Evolutionary conservation across 2,113 vertebrate genomes (phyloP).

Genomic region (Sebastes schlegelii): DNA sequence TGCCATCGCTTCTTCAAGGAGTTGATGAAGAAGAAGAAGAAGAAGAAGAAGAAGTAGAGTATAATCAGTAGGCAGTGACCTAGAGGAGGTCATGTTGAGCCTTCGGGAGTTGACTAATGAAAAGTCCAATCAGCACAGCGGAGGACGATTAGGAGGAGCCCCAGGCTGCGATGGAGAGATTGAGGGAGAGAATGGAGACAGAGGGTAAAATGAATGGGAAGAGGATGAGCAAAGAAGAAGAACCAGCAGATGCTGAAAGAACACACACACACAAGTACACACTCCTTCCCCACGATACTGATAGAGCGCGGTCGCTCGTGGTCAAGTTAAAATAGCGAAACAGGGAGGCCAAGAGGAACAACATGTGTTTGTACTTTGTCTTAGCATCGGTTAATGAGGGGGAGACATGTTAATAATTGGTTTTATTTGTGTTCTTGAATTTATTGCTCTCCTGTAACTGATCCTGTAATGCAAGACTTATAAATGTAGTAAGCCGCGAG

Average conservation of each 20-base stretch:
- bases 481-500: slow-evolving; percentile 21
- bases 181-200: slow-evolving; percentile 52
- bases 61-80: slow-evolving; percentile 83
- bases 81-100: slow-evolving; percentile 78
- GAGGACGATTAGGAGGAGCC: slow-evolving; percentile 79
- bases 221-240: slow-evolving; percentile 55
- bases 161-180: slow-evolving; percentile 73
- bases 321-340: slow-evolving; percentile 59
- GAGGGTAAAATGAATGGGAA: slow-evolving; percentile 58
- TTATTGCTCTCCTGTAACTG: slow-evolving; percentile 51
- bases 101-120: slow-evolving; percentile 83
- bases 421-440: slow-evolving; percentile 66
- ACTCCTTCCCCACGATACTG: slow-evolving; percentile 19
- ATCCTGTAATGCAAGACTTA: slow-evolving; percentile 46
- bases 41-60: slow-evolving; percentile 45
- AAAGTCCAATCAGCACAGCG: slow-evolving; percentile 82
- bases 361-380: slow-evolving; percentile 69
- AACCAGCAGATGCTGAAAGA: neutral
- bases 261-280: slow-evolving; percentile 23
- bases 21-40: slow-evolving; percentile 62
- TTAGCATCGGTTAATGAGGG: slow-evolving; percentile 42
- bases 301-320: slow-evolving; percentile 40
- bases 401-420: slow-evolving; percentile 61
- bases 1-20: slow-evolving; percentile 55
- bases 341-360: slow-evolving; percentile 26